Evolutionary conservation across 2,888 invertebrate genomes (phyloP).

Genomic region (Ernsta delagoae): DNA sequence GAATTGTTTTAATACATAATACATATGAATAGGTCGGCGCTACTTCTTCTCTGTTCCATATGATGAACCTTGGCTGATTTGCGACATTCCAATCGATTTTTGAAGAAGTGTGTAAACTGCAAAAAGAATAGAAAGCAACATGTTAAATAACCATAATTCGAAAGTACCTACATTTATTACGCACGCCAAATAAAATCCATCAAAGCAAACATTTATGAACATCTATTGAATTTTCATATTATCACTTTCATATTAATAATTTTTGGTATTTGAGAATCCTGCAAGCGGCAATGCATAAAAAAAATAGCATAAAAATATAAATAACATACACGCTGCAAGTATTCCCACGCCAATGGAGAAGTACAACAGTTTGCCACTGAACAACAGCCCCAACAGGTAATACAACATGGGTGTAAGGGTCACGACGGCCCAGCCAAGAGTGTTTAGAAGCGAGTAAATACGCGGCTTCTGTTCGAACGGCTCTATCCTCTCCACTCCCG

Average conservation of each 20-base stretch:
- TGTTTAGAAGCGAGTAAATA: constrained; percentile 88
- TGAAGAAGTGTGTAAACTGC: constrained; percentile 91
- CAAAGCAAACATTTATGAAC: too few species aligned
- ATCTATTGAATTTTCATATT: too few species aligned
- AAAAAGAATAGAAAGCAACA: constrained; percentile 57
- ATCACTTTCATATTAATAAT: too few species aligned
- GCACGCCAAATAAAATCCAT: too few species aligned
- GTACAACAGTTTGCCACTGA: constrained; percentile 89
- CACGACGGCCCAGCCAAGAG: constrained; percentile 88
- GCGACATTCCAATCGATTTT: constrained; percentile 92
- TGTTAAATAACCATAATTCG: not conserved
- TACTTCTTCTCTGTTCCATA: constrained; percentile 88
- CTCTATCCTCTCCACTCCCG: constrained; percentile 88
- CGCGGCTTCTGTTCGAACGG: constrained; percentile 85
- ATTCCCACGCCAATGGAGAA: constrained; percentile 89
- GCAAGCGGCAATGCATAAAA: too few species aligned
- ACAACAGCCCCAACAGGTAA: constrained; percentile 86
- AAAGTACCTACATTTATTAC: not conserved
- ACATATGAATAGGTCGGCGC: constrained; percentile 32
- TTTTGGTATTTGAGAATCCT: too few species aligned
- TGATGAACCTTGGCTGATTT: constrained; percentile 93
- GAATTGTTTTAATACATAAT: constrained; percentile 1
- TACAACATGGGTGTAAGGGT: constrained; percentile 90
- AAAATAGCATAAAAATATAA: not conserved
- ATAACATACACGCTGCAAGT: constrained; percentile 90